Evolutionary conservation across 30 jellyfish, hydroid and myxozoan species (phyloP), one percentile per base, ranked within the genome.

Genomic region (Kudoa iwatai): DNA sequence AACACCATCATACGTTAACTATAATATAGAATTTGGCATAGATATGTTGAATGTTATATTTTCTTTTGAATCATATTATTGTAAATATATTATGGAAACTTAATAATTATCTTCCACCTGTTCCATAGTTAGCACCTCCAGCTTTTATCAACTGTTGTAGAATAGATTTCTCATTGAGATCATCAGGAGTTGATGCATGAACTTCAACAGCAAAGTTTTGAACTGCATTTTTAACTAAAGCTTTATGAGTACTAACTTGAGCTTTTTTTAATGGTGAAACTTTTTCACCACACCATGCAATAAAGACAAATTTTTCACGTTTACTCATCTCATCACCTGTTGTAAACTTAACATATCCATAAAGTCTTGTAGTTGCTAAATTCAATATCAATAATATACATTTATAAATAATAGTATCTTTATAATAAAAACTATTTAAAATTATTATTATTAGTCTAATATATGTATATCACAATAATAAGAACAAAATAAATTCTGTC

Each of bases 301-400:
- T 47, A 24, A 62, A 62, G 26, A 34, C 77, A 47, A 62, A 62
- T 35, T 62, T 62, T 0, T 64, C 74, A 32, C 85, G 50, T 42
- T 31, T 46, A 46, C 85, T 62, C 85, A 62, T 62, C 34, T 62
- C 85, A 43, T 62, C 85, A 17, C 85, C 85, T 45, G 59, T 45
- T 42, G 40, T 65, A 22, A 62, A 15, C 14, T 74, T 58, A 1
- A 62, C 35, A 32, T 45, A 62, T 10, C 57, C 85, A 45, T 50
- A 62, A n/a, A 46, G 42, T 22, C 85, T n/a, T n/a, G n/a, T n/a
- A n/a, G n/a, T n/a, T n/a, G n/a, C n/a, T n/a, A n/a, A n/a, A n/a
- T n/a, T n/a, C n/a, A n/a, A n/a, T n/a, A n/a, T n/a, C n/a, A n/a
- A n/a, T n/a, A n/a, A n/a, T n/a, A n/a, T n/a, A n/a, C n/a, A n/a